phyloP scores from a whole-genome alignment of 2,113 vertebrate species.

The Paramormyrops kingsleyae region DNA sequence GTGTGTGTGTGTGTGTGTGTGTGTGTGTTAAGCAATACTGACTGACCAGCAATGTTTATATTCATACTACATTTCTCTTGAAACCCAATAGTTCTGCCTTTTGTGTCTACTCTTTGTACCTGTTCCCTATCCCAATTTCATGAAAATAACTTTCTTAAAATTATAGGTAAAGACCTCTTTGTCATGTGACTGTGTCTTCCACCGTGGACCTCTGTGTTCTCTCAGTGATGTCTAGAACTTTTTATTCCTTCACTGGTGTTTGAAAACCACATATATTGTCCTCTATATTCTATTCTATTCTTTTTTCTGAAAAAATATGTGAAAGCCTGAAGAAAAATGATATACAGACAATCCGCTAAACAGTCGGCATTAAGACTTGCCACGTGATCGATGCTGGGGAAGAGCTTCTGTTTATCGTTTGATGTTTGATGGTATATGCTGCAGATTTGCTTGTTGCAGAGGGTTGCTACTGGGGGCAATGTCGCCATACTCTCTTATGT shows the following conservation, averaged over 20 bases:
- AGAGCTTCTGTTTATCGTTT: background rate
- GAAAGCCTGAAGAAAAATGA: background rate
- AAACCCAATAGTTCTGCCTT: background rate
- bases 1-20: background rate
- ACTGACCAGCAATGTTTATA: background rate
- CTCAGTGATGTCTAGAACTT: background rate
- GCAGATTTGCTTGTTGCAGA: background rate
- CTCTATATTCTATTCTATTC: background rate
- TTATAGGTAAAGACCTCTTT: background rate
- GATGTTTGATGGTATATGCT: background rate
- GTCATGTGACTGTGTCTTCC: background rate
- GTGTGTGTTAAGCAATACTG: background rate
- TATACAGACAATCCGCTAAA: background rate
- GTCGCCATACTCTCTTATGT: background rate
- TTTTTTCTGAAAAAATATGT: background rate
- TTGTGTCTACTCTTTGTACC: background rate
- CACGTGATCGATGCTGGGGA: background rate
- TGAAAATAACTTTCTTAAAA: background rate
- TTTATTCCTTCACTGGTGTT: background rate
- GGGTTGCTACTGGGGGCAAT: background rate
- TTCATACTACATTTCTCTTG: background rate
- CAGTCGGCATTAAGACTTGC: background rate
- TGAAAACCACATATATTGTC: background rate
- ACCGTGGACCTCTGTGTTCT: background rate
- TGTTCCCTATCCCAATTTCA: background rate